Evolutionary conservation across 1,140 invertebrate species (phyloP), one percentile per base, ranked within the genome.

Genomic region (Sycophila sp.): DNA sequence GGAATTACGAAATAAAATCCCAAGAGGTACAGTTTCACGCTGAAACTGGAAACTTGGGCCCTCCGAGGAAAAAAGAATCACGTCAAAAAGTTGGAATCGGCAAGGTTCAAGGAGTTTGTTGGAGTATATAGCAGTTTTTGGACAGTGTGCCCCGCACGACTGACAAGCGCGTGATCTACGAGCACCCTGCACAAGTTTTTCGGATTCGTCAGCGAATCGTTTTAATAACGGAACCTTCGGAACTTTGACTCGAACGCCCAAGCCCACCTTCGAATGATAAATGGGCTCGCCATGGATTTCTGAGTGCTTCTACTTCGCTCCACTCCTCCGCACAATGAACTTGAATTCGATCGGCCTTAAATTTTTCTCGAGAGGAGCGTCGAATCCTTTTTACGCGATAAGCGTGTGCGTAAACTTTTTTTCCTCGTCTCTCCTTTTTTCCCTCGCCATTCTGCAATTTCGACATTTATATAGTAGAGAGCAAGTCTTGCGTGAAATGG

Each of bases 131-230:
- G 42, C 26, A 19, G 30, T 26, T n/a, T n/a, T n/a, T n/a, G n/a
- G n/a, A n/a, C n/a, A n/a, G n/a, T n/a, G n/a, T n/a, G n/a, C n/a
- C n/a, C n/a, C 49, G 45, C 34, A n/a, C 0, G 17, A 19, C 26
- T 2, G 26, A n/a, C 26, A 17, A 32, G 15, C 24, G 22, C 28
- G 40, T 69, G 55, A 60, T 69, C 19, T 67, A 67, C 53, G 65
- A 59, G 26, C 8, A 1, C 6, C n/a, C n/a, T 40, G 22, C 13
- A 10, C 13, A 51, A 69, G 22, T 69, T 69, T 63, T 63, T 19
- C 58, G 34, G 8, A 69, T 45, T 69, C 67, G 67, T 62, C 67
- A 55, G 67, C 58, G 47, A 62, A 45, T 69, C 67, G 58, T 42
- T 63, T 69, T 63, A 55, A 62, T 69, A 69, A 69, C 34, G 49